Evolutionary conservation across 2,113 vertebrate species (phyloP).

Genomic region (Centropus unirufus): DNA sequence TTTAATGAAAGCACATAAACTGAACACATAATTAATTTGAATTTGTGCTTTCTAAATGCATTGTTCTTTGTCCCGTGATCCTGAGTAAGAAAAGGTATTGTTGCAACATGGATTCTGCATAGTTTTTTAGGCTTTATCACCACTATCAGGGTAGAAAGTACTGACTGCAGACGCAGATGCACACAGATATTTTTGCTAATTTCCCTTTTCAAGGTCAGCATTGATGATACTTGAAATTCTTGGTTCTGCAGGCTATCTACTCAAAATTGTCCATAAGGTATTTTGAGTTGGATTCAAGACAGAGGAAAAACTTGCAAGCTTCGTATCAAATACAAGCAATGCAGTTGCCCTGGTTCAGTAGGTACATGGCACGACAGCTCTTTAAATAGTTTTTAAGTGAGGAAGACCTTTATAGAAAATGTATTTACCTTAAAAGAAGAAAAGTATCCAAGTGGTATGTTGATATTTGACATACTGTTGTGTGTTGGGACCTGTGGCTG

Average conservation of each 20-base stretch:
- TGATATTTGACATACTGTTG: neutral
- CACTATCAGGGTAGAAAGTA: neutral
- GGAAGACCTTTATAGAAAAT: neutral
- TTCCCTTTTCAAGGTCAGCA: accelerated
- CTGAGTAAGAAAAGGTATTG: neutral
- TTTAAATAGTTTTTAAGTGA: neutral
- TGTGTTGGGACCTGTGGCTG: neutral
- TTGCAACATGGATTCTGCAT: neutral
- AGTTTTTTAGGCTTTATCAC: neutral
- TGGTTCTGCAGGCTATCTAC: neutral
- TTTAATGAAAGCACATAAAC: neutral
- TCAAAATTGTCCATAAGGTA: neutral
- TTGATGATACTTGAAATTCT: neutral
- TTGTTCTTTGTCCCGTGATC: neutral
- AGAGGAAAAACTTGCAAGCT: neutral
- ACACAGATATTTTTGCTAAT: neutral
- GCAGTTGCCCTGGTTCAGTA: neutral
- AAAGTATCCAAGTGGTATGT: neutral
- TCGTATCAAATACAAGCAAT: neutral
- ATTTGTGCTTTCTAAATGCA: neutral
- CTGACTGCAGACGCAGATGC: neutral
- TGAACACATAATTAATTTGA: neutral
- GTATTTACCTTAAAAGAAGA: neutral
- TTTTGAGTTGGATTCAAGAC: neutral
- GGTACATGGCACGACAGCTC: neutral